Evolutionary conservation across 2,797 vertebrate species (phyloP).

Genomic region (Cynopterus sphinx): DNA sequence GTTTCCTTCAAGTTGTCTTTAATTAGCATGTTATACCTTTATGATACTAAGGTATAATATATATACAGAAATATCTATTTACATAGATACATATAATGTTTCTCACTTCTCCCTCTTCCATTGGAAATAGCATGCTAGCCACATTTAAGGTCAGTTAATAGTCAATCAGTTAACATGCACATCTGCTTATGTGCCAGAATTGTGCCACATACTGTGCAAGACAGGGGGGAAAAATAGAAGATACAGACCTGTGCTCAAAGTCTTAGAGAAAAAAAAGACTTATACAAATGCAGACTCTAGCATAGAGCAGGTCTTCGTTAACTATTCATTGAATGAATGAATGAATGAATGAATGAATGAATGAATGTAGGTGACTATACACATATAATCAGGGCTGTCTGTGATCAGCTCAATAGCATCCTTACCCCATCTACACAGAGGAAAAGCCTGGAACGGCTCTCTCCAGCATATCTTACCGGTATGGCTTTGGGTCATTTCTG

Average conservation of each 20-base stretch:
- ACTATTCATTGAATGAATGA: background rate
- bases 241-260: background rate
- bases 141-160: background rate
- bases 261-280: background rate
- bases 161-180: background rate
- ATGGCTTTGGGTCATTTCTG: background rate
- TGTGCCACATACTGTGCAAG: background rate
- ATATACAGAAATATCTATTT: background rate
- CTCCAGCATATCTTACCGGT: background rate
- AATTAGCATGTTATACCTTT: background rate
- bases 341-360: background rate
- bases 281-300: background rate
- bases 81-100: background rate
- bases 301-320: background rate
- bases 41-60: background rate
- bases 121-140: background rate
- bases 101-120: background rate
- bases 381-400: background rate
- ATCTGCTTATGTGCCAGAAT: background rate
- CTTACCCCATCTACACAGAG: background rate
- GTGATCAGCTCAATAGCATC: background rate
- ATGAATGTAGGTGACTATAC: background rate
- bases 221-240: background rate
- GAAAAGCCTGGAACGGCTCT: background rate
- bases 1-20: background rate